A percentile compares a stretch with the other conserved stretches of the same genome.
phyloP scores from a whole-genome alignment of 2,113 vertebrate species.

The Zosterops borbonicus region DNA sequence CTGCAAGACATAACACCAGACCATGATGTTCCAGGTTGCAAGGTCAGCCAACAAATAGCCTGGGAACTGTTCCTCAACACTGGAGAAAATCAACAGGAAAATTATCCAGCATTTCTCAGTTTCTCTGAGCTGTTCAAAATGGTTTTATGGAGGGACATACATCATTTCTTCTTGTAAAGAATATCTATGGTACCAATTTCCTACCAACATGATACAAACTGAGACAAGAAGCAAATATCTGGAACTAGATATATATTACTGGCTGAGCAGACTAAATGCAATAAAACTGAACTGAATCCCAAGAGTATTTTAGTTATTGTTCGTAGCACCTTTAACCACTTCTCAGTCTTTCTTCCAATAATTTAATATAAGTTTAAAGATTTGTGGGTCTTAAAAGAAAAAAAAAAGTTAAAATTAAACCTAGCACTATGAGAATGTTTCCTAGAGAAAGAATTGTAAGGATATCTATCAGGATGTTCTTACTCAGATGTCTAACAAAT shows the following conservation, averaged over 20 bases:
- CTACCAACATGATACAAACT: slow-evolving; percentile 1
- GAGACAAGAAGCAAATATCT: slow-evolving; percentile 31
- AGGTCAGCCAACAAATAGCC: background rate
- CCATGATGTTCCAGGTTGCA: background rate
- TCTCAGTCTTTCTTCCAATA: slow-evolving; percentile 5
- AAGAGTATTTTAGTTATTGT: slow-evolving; percentile 11
- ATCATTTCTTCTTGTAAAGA: slow-evolving; percentile 14
- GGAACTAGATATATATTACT: slow-evolving; percentile 41
- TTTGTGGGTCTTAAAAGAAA: background rate
- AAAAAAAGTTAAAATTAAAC: background rate
- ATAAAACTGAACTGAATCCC: slow-evolving; percentile 32
- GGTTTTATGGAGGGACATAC: background rate
- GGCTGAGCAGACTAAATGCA: slow-evolving; percentile 12
- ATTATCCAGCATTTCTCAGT: slow-evolving; percentile 11
- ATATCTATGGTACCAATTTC: slow-evolving; percentile 27
- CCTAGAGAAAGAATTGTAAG: background rate
- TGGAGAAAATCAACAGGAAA: slow-evolving; percentile 19
- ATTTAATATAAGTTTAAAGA: slow-evolving; percentile 12
- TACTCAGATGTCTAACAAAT: background rate
- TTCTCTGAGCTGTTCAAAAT: background rate
- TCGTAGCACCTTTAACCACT: slow-evolving; percentile 12
- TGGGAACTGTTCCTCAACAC: background rate
- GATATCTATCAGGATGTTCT: background rate
- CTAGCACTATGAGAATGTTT: background rate
- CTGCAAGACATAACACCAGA: background rate